phyloP scores from a whole-genome alignment of 2,113 vertebrate genomes.

The Crotalus viridis region DNA sequence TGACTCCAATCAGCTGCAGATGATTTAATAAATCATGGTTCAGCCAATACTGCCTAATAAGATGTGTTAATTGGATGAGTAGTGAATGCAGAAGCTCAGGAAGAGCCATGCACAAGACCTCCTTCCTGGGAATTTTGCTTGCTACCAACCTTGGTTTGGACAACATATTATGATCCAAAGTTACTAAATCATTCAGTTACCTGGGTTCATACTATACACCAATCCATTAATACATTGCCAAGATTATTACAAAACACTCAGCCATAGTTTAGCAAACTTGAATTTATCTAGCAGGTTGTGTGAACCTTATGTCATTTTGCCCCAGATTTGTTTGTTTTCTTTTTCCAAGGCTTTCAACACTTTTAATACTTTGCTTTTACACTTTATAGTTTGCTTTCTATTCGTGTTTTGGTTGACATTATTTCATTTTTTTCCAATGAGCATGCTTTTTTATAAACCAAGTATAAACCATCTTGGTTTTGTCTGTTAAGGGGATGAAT shows the following conservation, averaged over 20 bases:
- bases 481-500: background rate
- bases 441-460: no score
- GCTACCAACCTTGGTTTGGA: no score
- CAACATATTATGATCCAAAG: background rate
- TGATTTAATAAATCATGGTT: background rate
- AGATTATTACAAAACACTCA: background rate
- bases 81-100: no score
- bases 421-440: no score
- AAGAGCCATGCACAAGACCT: background rate
- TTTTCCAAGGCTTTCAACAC: background rate
- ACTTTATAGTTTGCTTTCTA: background rate
- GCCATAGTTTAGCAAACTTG: no score
- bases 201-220: background rate
- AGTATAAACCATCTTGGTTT: background rate
- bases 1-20: background rate
- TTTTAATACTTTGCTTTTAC: background rate
- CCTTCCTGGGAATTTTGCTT: background rate
- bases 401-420: background rate
- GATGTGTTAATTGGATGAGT: background rate
- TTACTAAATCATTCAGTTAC: background rate
- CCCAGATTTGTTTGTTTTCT: background rate
- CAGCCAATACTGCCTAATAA: background rate
- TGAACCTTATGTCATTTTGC: background rate
- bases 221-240: background rate
- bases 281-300: no score